phyloP scores from a whole-genome alignment of 2,888 invertebrate genomes.

The Marronus borbonicus region DNA sequence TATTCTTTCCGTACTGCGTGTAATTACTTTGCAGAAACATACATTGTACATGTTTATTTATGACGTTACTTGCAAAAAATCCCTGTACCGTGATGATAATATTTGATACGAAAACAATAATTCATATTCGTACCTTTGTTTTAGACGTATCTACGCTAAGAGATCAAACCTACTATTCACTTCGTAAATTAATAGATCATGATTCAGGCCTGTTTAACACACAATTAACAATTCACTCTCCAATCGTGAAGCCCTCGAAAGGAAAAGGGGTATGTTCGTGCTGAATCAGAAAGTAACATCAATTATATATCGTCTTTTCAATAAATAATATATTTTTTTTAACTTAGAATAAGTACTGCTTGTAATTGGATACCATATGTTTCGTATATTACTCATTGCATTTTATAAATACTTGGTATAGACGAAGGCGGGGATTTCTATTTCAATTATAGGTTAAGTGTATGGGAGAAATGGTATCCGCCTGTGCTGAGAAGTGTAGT shows the following conservation, averaged over 20 bases:
- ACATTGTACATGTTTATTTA: constrained; percentile 43
- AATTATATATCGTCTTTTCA: background rate
- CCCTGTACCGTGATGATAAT: constrained; percentile 23
- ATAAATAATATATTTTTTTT: constrained; percentile 6
- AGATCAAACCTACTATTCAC: constrained; percentile 35
- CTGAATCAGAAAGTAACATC: constrained; percentile 36
- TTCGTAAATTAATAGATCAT: constrained; percentile 46
- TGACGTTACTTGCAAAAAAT: constrained; percentile 45
- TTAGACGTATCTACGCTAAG: constrained; percentile 34
- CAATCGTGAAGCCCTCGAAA: constrained; percentile 32
- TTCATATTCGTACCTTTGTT: constrained; percentile 47
- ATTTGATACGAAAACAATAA: constrained; percentile 42
- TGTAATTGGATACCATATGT: too few species aligned
- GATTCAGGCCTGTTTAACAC: constrained; percentile 43
- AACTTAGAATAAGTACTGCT: background rate
- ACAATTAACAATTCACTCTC: constrained; percentile 46
- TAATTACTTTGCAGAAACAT: constrained; percentile 43
- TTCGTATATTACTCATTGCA: too few species aligned
- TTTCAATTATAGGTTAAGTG: too few species aligned
- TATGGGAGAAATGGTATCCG: too few species aligned
- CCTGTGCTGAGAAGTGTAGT: too few species aligned
- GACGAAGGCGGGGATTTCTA: too few species aligned
- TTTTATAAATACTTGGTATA: too few species aligned
- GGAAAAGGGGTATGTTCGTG: constrained; percentile 28
- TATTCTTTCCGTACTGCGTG: constrained; percentile 37